Evolutionary conservation across 2,113 vertebrate genomes (phyloP).

Genomic region (Saimiri boliviensis): DNA sequence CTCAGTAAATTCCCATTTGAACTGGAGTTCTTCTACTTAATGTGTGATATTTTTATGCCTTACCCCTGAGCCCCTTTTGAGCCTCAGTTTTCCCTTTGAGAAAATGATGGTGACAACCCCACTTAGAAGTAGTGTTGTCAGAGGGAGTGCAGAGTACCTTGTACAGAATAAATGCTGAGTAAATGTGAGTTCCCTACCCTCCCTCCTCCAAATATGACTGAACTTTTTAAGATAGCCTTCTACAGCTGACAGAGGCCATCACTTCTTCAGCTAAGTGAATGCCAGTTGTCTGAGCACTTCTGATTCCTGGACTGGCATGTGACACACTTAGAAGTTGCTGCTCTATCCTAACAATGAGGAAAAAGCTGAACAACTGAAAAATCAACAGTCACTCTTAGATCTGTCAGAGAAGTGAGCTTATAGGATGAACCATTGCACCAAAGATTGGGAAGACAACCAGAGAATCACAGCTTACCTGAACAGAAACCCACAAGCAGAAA

Average conservation of each 20-base stretch:
- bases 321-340: not conserved
- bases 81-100: not conserved
- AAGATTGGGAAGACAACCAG: not conserved
- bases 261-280: not conserved
- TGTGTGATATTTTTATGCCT: not conserved
- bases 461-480: not conserved
- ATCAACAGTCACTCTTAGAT: not conserved
- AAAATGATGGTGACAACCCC: not conserved
- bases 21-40: not conserved
- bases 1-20: not conserved
- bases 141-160: not conserved
- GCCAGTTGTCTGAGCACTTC: not conserved
- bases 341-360: not conserved
- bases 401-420: not conserved
- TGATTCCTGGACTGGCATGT: not conserved
- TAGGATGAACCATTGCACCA: not conserved
- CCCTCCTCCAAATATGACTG: not conserved
- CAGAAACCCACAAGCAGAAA: not conserved
- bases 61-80: not conserved
- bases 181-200: not conserved
- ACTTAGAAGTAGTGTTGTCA: not conserved
- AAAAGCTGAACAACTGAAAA: constrained; percentile 4
- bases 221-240: not conserved
- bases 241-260: not conserved
- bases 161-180: not conserved